Evolutionary conservation across 2,113 vertebrate genomes (phyloP).

Genomic region (Cygnus buccinator): DNA sequence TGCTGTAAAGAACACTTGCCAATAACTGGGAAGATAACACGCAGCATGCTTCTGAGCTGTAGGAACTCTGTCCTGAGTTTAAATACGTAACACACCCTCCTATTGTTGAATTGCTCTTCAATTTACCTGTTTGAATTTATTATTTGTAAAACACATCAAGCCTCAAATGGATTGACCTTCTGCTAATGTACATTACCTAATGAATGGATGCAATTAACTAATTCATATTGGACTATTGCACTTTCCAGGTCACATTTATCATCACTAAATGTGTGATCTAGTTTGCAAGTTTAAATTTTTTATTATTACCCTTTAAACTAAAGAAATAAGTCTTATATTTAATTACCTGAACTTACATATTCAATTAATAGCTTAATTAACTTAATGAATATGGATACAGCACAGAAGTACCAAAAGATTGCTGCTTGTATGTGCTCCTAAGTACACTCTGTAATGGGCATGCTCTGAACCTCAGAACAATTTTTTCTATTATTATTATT

Average conservation of each 20-base stretch:
- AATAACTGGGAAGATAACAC: accelerated
- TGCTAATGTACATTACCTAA: slow-evolving; percentile 79
- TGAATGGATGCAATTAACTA: slow-evolving; percentile 80
- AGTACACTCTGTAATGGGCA: not conserved
- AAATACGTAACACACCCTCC: not conserved
- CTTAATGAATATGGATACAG: slow-evolving; percentile 72
- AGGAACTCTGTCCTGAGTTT: not conserved
- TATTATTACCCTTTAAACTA: slow-evolving; percentile 85
- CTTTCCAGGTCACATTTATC: slow-evolving; percentile 80
- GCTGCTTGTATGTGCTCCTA: not conserved
- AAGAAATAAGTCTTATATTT: slow-evolving; percentile 79
- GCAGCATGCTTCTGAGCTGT: not conserved
- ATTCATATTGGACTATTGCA: slow-evolving; percentile 75
- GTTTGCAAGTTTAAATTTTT: slow-evolving; percentile 82
- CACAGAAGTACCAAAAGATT: slow-evolving; percentile 31
- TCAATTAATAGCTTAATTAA: slow-evolving; percentile 82
- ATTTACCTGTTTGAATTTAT: slow-evolving; percentile 75
- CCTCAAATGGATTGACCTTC: slow-evolving; percentile 80
- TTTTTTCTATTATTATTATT: not conserved
- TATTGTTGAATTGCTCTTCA: slow-evolving; percentile 15
- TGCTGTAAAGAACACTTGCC: accelerated
- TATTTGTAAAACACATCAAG: slow-evolving; percentile 76
- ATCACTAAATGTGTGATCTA: slow-evolving; percentile 72
- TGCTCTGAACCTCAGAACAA: not conserved
- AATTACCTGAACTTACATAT: slow-evolving; percentile 83